phyloP scores from a whole-genome alignment of 2,797 vertebrate species.

The Gobio occitaniae region DNA sequence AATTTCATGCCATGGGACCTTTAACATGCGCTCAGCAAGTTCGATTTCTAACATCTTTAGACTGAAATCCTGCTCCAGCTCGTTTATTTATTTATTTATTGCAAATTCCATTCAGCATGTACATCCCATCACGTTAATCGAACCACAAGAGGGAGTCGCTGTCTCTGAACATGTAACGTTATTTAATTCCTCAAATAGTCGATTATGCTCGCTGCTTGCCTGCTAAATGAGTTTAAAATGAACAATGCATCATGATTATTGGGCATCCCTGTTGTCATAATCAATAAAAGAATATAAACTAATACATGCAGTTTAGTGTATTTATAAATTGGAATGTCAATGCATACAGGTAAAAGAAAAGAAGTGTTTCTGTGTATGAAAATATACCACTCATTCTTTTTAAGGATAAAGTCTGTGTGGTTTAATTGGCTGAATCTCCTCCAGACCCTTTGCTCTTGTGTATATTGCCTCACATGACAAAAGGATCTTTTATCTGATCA shows the following conservation, averaged over 20 bases:
- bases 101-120: background rate
- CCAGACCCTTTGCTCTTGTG: constrained; percentile 34
- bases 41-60: background rate
- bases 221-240: too few relatives aligned
- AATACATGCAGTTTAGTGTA: background rate
- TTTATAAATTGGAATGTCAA: background rate
- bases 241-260: background rate
- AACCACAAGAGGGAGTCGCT: background rate
- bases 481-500: constrained; percentile 49
- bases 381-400: constrained; percentile 15
- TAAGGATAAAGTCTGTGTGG: constrained; percentile 3
- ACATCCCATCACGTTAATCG: background rate
- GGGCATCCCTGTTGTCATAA: background rate
- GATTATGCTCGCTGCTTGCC: background rate
- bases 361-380: background rate
- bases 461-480: constrained; percentile 35
- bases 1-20: too few relatives aligned
- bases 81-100: background rate
- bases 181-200: background rate
- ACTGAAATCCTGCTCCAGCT: background rate
- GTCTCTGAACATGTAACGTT: too few relatives aligned
- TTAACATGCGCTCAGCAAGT: background rate
- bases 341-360: background rate
- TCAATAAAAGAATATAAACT: background rate
- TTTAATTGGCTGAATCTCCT: constrained; percentile 45